Evolutionary conservation across 2,888 invertebrate species (phyloP).

Genomic region (Agrotis segetum): DNA sequence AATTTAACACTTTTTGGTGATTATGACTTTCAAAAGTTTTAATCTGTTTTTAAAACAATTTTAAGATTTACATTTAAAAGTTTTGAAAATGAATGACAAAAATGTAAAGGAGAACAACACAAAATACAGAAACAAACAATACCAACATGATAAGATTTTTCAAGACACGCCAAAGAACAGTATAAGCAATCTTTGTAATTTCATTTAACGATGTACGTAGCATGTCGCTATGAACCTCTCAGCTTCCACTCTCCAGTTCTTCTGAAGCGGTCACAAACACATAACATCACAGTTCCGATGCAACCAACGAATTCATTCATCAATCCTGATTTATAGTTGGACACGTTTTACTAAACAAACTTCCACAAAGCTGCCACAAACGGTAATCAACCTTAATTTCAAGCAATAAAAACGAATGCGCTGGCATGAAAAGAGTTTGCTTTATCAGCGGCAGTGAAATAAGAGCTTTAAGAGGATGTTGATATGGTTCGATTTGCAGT

Average conservation of each 20-base stretch:
- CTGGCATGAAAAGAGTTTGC: constrained; percentile 42
- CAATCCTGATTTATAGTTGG: constrained; percentile 66
- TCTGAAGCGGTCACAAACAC: constrained; percentile 33
- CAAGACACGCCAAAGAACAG: not conserved
- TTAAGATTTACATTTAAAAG: too few relatives aligned
- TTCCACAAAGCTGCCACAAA: constrained; percentile 28
- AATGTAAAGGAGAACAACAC: too few relatives aligned
- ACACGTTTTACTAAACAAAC: constrained; percentile 40
- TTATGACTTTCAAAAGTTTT: not conserved
- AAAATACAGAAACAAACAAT: too few relatives aligned
- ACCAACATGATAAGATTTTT: too few relatives aligned
- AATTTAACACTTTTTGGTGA: too few relatives aligned
- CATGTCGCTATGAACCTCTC: constrained; percentile 3
- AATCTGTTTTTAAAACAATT: not conserved
- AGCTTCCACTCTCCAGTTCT: constrained; percentile 12
- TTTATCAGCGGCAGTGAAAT: constrained; percentile 13
- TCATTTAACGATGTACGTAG: not conserved
- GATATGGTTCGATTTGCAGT: constrained; percentile 34
- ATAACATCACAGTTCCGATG: constrained; percentile 46
- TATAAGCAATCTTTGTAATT: not conserved
- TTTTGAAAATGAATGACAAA: too few relatives aligned
- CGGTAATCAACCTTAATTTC: constrained; percentile 56
- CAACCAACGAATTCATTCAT: constrained; percentile 63
- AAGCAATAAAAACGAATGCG: constrained; percentile 43
- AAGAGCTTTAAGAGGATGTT: not conserved